These are phyloP conservation scores for Penaeus vannamei DNA, from an alignment of 1,140 invertebrate genomes.

Conservation along the genomic window DNA sequence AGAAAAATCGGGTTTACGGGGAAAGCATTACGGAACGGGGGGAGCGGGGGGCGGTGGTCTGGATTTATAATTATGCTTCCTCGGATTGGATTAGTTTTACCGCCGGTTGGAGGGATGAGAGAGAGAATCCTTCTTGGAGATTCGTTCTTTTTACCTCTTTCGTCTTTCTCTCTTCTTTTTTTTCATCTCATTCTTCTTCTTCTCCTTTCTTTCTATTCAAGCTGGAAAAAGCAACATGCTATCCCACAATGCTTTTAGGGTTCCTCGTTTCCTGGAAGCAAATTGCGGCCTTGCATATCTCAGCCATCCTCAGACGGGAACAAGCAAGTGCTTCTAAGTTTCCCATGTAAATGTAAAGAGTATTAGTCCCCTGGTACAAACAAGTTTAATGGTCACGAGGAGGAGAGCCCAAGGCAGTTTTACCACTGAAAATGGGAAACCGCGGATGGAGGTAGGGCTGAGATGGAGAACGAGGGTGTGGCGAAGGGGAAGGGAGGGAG, in stretches of 20 bases:
- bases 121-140: no score
- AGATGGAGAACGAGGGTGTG: constrained; percentile 27
- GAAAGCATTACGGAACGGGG: no score
- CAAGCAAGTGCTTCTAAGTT: constrained; percentile 31
- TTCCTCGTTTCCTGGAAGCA: constrained; percentile 38
- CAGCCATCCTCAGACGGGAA: constrained; percentile 29
- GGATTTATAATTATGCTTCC: no score
- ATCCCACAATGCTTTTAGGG: constrained; percentile 52
- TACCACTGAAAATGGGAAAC: constrained; percentile 45
- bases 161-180: no score
- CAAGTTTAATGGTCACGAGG: constrained; percentile 53
- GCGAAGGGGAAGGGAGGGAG: background rate
- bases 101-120: no score
- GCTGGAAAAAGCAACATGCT: constrained; percentile 15
- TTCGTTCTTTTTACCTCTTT: no score
- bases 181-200: no score
- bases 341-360: constrained; percentile 59
- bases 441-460: constrained; percentile 6
- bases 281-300: constrained; percentile 52
- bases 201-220: no score
- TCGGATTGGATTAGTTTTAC: no score
- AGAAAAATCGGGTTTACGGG: no score
- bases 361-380: constrained; percentile 59
- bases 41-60: no score
- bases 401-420: constrained; percentile 38